Evolutionary conservation across 2,797 vertebrate genomes (phyloP).

Genomic region (Scomberomorus guttatus): DNA sequence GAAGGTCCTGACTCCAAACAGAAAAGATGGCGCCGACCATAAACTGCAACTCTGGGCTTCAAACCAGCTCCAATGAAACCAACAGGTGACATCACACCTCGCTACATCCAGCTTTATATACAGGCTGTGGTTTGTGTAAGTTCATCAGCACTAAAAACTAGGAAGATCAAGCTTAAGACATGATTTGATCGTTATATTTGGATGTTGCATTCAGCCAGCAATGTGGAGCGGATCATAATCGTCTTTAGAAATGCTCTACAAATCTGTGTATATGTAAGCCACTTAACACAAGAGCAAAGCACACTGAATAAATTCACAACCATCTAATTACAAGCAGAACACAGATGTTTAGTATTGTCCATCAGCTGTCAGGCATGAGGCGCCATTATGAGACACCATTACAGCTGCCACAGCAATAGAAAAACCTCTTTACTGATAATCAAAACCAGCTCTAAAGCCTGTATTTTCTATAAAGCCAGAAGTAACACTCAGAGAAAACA

Average conservation of each 20-base stretch:
- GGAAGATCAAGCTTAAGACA: background rate
- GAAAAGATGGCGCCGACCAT: too few relatives aligned
- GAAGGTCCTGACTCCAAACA: too few relatives aligned
- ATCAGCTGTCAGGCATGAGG: constrained; percentile 55
- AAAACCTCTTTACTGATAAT: constrained; percentile 28
- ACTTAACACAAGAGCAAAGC: constrained; percentile 34
- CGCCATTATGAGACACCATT: constrained; percentile 24
- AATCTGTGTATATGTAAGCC: background rate
- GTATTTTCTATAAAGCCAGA: constrained; percentile 13
- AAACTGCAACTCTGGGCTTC: too few relatives aligned
- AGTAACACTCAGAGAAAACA: constrained; percentile 13
- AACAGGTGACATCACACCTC: too few relatives aligned
- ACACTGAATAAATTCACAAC: constrained; percentile 13
- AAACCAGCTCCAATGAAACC: too few relatives aligned
- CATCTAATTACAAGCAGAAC: constrained; percentile 43
- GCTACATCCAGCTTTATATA: too few relatives aligned
- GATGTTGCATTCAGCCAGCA: background rate
- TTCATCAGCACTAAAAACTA: background rate
- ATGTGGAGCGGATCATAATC: background rate
- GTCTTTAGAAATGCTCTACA: background rate
- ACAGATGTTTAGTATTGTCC: constrained; percentile 55
- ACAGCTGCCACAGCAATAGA: constrained; percentile 35
- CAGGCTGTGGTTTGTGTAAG: too few relatives aligned
- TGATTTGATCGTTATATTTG: background rate
- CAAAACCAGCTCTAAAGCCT: constrained; percentile 10